Conservation (phyloP, 2,113 vertebrate genomes). For the Anser brachyrhynchus region DNA sequence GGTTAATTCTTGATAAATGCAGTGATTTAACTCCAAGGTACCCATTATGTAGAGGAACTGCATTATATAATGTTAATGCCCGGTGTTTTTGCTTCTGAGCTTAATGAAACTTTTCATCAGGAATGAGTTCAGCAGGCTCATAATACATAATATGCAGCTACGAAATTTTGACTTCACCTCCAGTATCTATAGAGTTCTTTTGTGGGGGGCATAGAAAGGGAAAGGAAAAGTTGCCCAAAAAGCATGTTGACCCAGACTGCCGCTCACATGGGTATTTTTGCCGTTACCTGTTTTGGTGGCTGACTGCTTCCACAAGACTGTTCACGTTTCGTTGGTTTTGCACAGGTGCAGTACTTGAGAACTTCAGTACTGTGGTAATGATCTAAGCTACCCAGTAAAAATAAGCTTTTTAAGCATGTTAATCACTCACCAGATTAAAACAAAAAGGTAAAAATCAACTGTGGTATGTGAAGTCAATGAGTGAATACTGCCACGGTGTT, state of each 20-base stretch:
- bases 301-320: neutral
- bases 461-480: neutral
- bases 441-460: neutral
- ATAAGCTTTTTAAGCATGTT: neutral
- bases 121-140: neutral
- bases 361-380: neutral
- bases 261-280: neutral
- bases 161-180: neutral
- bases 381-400: neutral
- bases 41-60: neutral
- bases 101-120: constrained; percentile 40
- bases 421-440: neutral
- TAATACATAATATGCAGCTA: neutral
- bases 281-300: neutral
- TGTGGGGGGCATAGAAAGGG: no score
- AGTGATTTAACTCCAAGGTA: neutral
- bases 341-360: neutral
- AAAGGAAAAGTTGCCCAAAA: neutral
- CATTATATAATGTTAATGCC: neutral
- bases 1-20: neutral
- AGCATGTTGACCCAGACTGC: neutral
- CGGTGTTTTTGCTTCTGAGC: neutral
- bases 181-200: neutral
- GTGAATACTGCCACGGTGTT: neutral
- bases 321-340: neutral